Conservation (phyloP, 2,797 vertebrate species). For the Cuniculus paca region DNA sequence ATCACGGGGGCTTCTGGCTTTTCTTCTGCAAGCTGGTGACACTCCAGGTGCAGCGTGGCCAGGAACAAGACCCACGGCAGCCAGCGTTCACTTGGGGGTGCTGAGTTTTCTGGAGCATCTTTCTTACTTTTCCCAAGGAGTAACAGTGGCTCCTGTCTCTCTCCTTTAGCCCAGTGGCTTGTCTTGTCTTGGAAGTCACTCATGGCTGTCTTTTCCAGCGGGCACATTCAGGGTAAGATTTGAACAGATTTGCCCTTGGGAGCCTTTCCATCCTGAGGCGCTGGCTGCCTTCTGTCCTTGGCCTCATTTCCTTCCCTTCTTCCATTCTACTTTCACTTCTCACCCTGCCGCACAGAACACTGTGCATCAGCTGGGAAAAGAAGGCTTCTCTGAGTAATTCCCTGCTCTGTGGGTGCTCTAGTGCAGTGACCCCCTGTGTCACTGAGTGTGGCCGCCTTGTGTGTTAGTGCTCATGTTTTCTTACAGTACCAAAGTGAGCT, state of each 20-base stretch:
- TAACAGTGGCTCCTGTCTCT: neutral
- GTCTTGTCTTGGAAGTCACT: neutral
- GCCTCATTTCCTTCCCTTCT: neutral
- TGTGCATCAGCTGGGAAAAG: neutral
- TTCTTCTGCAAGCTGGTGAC: neutral
- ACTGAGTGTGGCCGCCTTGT: neutral
- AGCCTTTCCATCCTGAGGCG: neutral
- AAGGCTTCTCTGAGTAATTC: rapidly evolving
- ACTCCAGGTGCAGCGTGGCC: neutral
- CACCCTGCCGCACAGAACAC: neutral
- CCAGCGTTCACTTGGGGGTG: neutral
- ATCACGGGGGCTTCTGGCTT: neutral
- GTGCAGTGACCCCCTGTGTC: neutral
- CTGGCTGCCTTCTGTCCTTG: neutral
- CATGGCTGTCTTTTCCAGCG: neutral
- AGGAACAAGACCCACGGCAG: neutral
- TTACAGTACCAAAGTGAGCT: neutral
- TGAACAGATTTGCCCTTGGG: neutral
- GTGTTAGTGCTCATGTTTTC: neutral
- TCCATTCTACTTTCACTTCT: neutral
- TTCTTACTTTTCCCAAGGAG: neutral
- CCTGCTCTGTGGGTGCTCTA: neutral
- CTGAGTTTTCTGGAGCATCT: neutral
- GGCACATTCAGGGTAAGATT: neutral
- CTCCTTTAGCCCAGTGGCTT: neutral